phyloP scores from a whole-genome alignment of 2,113 vertebrate species.

The Silurus meridionalis region DNA sequence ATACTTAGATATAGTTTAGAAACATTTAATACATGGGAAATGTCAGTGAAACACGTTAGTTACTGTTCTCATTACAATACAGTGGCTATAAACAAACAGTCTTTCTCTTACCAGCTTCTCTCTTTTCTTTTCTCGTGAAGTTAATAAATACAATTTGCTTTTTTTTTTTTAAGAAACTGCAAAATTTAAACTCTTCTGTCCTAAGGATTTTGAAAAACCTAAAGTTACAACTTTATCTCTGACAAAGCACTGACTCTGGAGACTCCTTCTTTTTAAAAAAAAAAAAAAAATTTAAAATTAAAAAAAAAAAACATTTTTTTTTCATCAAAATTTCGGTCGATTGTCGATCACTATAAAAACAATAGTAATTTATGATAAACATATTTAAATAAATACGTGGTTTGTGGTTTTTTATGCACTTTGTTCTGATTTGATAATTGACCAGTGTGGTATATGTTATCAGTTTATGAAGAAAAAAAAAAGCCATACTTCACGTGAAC shows the following conservation, averaged over 20 bases:
- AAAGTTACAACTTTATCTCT: background rate
- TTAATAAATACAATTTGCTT: background rate
- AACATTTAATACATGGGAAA: background rate
- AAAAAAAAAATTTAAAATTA: background rate
- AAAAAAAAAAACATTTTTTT: background rate
- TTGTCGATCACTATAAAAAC: background rate
- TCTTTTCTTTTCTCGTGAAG: background rate
- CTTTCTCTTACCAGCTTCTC: background rate
- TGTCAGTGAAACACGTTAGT: background rate
- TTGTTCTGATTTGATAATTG: background rate
- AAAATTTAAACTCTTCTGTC: background rate
- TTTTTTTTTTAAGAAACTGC: background rate
- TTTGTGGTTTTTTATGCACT: background rate
- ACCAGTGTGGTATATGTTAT: background rate
- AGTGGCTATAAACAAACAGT: background rate
- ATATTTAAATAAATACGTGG: background rate
- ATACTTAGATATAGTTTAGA: no score
- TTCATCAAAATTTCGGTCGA: no score
- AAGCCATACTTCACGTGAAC: constrained; percentile 20
- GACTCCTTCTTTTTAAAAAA: background rate
- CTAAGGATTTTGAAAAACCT: background rate
- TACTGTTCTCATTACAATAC: background rate
- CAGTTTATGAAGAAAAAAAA: background rate
- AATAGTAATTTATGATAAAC: background rate
- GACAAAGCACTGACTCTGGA: background rate